Base-by-base conservation (phyloP, 2,888 invertebrate genomes). In the Tanypteryx hageni region DNA sequence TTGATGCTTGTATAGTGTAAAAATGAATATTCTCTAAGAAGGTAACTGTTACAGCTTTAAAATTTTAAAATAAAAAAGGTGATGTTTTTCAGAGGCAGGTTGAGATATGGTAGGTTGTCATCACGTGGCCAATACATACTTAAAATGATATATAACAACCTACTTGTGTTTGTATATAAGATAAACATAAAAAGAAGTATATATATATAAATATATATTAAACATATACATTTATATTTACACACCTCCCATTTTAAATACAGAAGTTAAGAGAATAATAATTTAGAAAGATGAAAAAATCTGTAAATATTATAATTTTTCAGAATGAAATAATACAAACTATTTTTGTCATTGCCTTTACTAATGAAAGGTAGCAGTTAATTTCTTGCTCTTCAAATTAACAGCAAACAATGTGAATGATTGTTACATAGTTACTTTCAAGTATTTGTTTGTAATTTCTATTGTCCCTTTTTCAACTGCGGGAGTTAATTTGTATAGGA, bases 101-200 rank as follows among this genome's bases (percentile, higher is more conserved):
- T 59, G 27, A 59, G 59, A 44, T 31, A 44, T 82, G 14, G 10
- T 11, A 57, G n/a, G 56, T 56, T 83, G 61, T 68, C 68, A 64
- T 89, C n/a, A 56, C 11, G 18, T 44, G 89, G 89, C 89, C 89
- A 68, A 31, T 44, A 61, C 64, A 31, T 89, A 89, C 61, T 89
- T 89, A 89, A 89, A 89, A 61, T 4, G n/a, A n/a, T 18, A 16
- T 56, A 16, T 64, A 58, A 89, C 56, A 89, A 22, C 61, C 61
- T 61, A 16, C 18, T 16, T n/a, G 11, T 68, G 56, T 89, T 89
- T 64, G 89, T 89, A 89, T 13, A 68, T 89, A 89, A 31, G n/a
- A 58, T 64, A 58, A 13, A 44, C 61, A 59, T 89, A n/a, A 18
- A 59, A 86, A n/a, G 18, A 86, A 18, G 31, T 61, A 59, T 86